Evolutionary conservation across 2,113 vertebrate species (phyloP).

Genomic region (Glaucomys volans): DNA sequence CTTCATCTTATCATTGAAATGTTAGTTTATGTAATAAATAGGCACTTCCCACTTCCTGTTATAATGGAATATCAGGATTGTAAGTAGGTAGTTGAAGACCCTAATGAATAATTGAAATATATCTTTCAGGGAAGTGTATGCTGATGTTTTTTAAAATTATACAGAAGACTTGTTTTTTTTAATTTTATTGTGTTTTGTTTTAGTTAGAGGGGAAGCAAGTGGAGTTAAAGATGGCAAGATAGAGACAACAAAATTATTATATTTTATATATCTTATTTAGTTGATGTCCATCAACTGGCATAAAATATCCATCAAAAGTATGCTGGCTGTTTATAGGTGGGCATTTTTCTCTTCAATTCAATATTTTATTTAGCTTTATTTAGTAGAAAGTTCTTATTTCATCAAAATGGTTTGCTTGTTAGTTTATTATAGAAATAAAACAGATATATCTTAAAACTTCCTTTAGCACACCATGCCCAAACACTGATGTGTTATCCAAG

Average conservation of each 20-base stretch:
- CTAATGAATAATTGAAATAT: not conserved
- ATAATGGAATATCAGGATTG: conserved; percentile 29
- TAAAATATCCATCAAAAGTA: not conserved
- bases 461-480: not conserved
- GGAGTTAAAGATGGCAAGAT: not conserved
- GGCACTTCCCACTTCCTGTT: not conserved
- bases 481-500: not conserved
- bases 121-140: conserved; percentile 1
- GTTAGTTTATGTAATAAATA: not conserved
- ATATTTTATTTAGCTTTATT: conserved; percentile 12
- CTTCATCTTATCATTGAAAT: not conserved
- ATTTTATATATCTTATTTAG: not conserved
- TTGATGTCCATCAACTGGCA: not conserved
- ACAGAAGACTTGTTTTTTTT: not conserved
- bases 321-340: not conserved
- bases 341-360: not conserved
- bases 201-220: not conserved
- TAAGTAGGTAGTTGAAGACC: not conserved
- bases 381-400: not conserved
- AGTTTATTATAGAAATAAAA: conserved; percentile 17
- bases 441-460: not conserved
- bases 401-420: conserved; percentile 50
- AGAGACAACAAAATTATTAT: not conserved
- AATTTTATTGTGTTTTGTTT: not conserved
- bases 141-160: conserved; percentile 37